Evolutionary conservation across 2,888 invertebrate genomes (phyloP).

Genomic region (Drosophila infuscata): DNA sequence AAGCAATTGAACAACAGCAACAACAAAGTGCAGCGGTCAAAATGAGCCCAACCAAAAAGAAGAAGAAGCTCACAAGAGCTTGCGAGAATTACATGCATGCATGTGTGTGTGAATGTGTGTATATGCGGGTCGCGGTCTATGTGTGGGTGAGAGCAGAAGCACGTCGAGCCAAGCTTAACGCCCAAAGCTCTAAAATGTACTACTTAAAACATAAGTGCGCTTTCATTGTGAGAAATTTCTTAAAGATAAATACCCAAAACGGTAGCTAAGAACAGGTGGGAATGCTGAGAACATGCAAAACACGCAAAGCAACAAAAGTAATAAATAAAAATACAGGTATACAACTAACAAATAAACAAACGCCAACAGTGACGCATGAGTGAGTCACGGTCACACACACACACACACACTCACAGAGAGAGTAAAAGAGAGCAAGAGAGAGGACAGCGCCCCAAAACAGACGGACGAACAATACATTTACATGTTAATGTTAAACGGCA

Average conservation of each 20-base stretch:
- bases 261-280: slow-evolving; percentile 42
- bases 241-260: slow-evolving; percentile 18
- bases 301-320: slow-evolving; percentile 35
- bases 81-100: background rate
- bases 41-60: slow-evolving; percentile 17
- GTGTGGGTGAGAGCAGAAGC: slow-evolving; percentile 29
- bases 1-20: slow-evolving; percentile 31
- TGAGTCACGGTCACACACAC: slow-evolving; percentile 73
- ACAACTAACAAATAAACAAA: slow-evolving; percentile 55
- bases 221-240: slow-evolving; percentile 29
- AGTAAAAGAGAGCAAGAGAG: slow-evolving; percentile 20
- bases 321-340: slow-evolving; percentile 26
- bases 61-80: slow-evolving; percentile 4
- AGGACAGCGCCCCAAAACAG: slow-evolving; percentile 59
- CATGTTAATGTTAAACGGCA: slow-evolving; percentile 42
- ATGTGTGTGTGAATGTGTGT: background rate
- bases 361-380: slow-evolving; percentile 72
- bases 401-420: slow-evolving; percentile 32
- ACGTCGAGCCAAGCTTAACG: slow-evolving; percentile 44
- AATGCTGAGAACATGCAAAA: slow-evolving; percentile 41
- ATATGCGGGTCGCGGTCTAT: background rate
- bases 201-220: slow-evolving; percentile 9
- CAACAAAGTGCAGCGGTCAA: slow-evolving; percentile 27
- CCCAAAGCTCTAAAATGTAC: slow-evolving; percentile 12
- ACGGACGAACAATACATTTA: slow-evolving; percentile 31